phyloP scores from a whole-genome alignment of 1,140 invertebrate genomes.

The Gonatopus flavifemur region DNA sequence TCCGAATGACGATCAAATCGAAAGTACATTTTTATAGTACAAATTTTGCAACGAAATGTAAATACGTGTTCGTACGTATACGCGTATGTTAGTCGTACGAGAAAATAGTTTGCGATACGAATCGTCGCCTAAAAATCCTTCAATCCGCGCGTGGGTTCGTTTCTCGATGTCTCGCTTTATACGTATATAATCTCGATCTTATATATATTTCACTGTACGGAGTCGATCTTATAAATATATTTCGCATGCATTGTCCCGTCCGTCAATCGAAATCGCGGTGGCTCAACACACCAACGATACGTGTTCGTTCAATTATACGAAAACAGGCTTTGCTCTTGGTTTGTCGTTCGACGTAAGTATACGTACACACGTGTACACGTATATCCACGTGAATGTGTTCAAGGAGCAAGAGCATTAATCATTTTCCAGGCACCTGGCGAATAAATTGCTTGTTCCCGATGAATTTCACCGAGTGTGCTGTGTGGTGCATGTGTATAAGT shows the following conservation, averaged over 20 bases:
- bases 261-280: constrained; percentile 36
- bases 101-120: constrained; percentile 17
- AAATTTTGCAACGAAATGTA: too few relatives aligned
- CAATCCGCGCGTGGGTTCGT: constrained; percentile 38
- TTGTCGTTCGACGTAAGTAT: constrained; percentile 10
- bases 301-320: too few relatives aligned
- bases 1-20: too few relatives aligned
- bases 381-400: constrained; percentile 12
- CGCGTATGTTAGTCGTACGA: too few relatives aligned
- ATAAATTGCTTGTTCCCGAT: constrained; percentile 15
- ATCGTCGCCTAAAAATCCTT: constrained; percentile 31
- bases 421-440: constrained; percentile 37
- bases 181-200: too few relatives aligned
- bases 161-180: too few relatives aligned
- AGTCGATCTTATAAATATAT: constrained; percentile 8
- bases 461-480: constrained; percentile 29
- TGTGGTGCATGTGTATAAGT: constrained; percentile 3
- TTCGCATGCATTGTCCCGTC: constrained; percentile 37
- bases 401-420: constrained; percentile 31
- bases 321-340: constrained; percentile 25
- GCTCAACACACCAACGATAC: constrained; percentile 30
- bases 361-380: constrained; percentile 11
- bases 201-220: constrained; percentile 10
- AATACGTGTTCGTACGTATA: too few relatives aligned
- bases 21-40: too few relatives aligned